Percentiles rank a stretch among this genome's conserved stretches.
Conservation (phyloP, 2,797 vertebrate genomes). For the Zenarchopterus dispar region DNA sequence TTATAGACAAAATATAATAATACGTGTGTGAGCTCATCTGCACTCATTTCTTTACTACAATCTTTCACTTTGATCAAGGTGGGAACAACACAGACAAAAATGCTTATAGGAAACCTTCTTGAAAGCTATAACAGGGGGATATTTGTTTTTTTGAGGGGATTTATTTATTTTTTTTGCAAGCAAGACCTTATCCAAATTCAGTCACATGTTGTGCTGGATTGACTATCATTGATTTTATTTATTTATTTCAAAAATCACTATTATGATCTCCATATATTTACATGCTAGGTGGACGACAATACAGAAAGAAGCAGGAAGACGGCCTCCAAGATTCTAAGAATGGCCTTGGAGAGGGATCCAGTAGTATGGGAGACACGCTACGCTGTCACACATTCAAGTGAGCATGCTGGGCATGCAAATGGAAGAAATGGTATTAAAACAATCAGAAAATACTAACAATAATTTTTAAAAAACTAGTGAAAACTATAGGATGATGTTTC, state of each 20-base stretch:
- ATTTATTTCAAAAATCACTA: not conserved
- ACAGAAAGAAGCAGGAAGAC: constrained; percentile 27
- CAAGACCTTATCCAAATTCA: too few species aligned
- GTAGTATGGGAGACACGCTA: constrained; percentile 31
- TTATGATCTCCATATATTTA: not conserved
- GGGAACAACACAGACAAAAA: too few species aligned
- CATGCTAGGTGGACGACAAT: constrained; percentile 15
- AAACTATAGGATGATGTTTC: not conserved
- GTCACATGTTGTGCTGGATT: too few species aligned
- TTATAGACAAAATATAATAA: too few species aligned
- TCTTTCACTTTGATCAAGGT: too few species aligned
- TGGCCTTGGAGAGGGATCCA: constrained; percentile 29
- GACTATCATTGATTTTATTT: too few species aligned
- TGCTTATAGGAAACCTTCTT: too few species aligned
- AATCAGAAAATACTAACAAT: not conserved
- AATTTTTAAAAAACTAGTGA: not conserved
- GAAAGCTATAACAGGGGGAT: too few species aligned
- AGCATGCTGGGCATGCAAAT: constrained; percentile 23
- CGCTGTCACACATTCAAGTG: constrained; percentile 14
- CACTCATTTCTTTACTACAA: too few species aligned
- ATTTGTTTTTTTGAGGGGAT: not conserved
- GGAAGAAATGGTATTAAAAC: constrained; percentile 9
- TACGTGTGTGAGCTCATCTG: too few species aligned
- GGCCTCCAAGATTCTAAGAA: constrained; percentile 30
- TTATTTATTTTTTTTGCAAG: not conserved